Evolutionary conservation across 2,113 vertebrate genomes (phyloP).

Genomic region (Calidris pugnax): DNA sequence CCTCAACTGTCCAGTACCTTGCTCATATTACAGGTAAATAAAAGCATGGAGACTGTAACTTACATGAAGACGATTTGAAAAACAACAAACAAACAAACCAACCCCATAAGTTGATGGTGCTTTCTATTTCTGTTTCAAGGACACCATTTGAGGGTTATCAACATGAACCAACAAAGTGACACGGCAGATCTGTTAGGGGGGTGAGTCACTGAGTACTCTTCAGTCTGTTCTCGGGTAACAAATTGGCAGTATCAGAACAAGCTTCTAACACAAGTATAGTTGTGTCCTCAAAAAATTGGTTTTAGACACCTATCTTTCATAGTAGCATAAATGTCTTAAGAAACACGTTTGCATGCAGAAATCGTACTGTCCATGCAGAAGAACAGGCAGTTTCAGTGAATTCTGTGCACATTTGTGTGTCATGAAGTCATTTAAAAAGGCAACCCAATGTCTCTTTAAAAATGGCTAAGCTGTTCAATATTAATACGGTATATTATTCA

Average conservation of each 20-base stretch:
- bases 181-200: slow-evolving; percentile 94
- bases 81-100: background rate
- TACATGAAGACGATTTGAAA: background rate
- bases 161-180: slow-evolving; percentile 99
- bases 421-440: background rate
- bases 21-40: slow-evolving; percentile 86
- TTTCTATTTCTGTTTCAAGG: slow-evolving; percentile 74
- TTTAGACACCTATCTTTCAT: background rate
- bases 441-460: background rate
- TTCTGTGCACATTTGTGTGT: background rate
- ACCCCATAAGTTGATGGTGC: background rate
- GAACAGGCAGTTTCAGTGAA: background rate
- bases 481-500: background rate
- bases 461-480: background rate
- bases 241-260: background rate
- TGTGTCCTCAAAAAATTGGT: background rate
- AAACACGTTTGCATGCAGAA: background rate
- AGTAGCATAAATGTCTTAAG: background rate
- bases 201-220: slow-evolving; percentile 74
- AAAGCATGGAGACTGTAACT: background rate
- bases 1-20: slow-evolving; percentile 92
- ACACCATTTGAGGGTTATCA: slow-evolving; percentile 87
- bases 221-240: background rate
- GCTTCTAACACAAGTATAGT: background rate
- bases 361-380: background rate